These are phyloP conservation scores for Zaprionus lineosus DNA, from an alignment of 2,888 invertebrate genomes.

Conservation along the genomic window DNA sequence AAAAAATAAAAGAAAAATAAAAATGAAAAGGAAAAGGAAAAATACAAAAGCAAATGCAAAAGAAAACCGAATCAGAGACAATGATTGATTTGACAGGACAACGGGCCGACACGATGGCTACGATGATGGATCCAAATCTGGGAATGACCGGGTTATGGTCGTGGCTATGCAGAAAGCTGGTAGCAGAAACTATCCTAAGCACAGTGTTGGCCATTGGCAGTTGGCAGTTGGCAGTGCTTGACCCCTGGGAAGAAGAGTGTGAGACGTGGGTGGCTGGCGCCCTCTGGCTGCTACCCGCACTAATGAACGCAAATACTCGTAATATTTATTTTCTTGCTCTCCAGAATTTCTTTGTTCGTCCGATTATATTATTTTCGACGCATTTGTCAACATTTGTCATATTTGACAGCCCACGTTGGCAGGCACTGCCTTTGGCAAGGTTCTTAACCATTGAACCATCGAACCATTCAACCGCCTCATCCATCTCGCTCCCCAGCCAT, in stretches of 20 bases:
- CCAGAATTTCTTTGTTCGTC: slow-evolving; percentile 19
- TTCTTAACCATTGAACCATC: no score
- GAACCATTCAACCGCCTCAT: background rate
- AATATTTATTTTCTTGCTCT: slow-evolving; percentile 59
- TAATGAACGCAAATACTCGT: slow-evolving; percentile 80
- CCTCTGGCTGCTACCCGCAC: slow-evolving; percentile 61
- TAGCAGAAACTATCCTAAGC: no score
- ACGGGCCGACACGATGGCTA: slow-evolving; percentile 23
- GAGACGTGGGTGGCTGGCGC: no score
- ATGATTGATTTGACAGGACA: slow-evolving; percentile 82
- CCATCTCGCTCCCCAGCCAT: background rate
- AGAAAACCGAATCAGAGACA: slow-evolving; percentile 59
- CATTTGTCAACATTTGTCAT: slow-evolving; percentile 82
- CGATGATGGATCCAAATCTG: slow-evolving; percentile 20
- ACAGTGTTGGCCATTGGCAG: no score
- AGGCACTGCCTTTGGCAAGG: slow-evolving; percentile 47
- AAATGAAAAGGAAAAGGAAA: slow-evolving; percentile 16
- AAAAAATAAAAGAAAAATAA: slow-evolving; percentile 17
- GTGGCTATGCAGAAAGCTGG: no score
- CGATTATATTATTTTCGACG: slow-evolving; percentile 59
- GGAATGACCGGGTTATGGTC: no score
- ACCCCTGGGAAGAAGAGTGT: no score
- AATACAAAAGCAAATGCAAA: slow-evolving; percentile 13
- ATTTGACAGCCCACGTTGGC: slow-evolving; percentile 74
- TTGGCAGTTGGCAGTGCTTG: no score